Base-by-base conservation (phyloP, 1,140 invertebrate genomes). In the Thaumatotibia leucotreta region DNA sequence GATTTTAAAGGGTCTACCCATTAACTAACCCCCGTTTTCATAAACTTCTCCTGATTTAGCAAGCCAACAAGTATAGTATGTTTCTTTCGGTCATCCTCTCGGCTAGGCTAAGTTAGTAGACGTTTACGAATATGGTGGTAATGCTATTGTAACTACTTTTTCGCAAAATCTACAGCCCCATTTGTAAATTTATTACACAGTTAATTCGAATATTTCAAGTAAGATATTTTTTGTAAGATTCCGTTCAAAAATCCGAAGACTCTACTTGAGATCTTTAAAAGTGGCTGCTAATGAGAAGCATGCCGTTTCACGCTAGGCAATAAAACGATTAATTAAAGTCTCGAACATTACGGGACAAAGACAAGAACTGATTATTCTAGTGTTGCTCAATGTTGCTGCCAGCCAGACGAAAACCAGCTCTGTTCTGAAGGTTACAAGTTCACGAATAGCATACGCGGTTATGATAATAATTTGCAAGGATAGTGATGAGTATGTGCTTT, bases 311-410 rank as follows among this genome's bases (percentile, higher is more conserved):
- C 49, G 4, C 69, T 68, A 73, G 65, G 72, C 64, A 77, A 79
- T 76, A 77, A 77, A 76, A 77, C 72, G 73, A 77, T 81, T 78
- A 82, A 81, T 81, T 83, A 82, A 79, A 70, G 74, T 79, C 66
- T 79, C 74, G 17, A 75, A 73, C 74, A 73, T 73, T 67, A 64
- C 64, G 54, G 63, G 61, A 75, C 71, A 73, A 79, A 76, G 74
- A 76, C 74, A 77, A 75, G 70, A 69, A 72, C 62, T 79, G 70
- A 79, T 78, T 78, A 73, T 76, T 65, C 31, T 66, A 64, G 76
- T 62, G 68, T 65, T 65, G 65, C 70, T 73, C 23, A 54, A 54
- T 66, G 52, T 33, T 68, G 3, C 20, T 20, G 17, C 14, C 27
- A 27, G 4, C 14, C 68, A 69, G 8, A 45, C 45, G 65, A 75